Evolutionary conservation across 2,797 vertebrate species (phyloP).

Genomic region (Microctenopoma lineatum): DNA sequence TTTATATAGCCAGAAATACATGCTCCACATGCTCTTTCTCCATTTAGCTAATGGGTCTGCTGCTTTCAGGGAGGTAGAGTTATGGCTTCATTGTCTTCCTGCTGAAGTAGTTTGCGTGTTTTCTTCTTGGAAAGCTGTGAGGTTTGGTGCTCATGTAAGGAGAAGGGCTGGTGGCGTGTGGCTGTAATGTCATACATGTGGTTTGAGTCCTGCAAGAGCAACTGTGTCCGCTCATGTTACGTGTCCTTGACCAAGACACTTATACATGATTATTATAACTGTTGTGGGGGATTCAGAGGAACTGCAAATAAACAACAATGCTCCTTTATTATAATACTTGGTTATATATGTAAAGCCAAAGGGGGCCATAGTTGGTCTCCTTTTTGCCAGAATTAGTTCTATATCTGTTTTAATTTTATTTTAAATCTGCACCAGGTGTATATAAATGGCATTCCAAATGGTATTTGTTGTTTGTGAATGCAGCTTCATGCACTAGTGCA

Average conservation of each 20-base stretch:
- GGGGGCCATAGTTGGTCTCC: neutral
- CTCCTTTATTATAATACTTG: neutral
- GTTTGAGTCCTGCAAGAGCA: slow-evolving; percentile 14
- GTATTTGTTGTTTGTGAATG: neutral
- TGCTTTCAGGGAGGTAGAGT: slow-evolving; percentile 75
- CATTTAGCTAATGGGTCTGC: slow-evolving; percentile 91
- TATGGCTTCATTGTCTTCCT: slow-evolving; percentile 64
- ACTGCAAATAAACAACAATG: neutral
- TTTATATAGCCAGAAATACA: slow-evolving; percentile 62
- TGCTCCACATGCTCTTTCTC: slow-evolving; percentile 74
- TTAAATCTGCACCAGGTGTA: too few relatives aligned
- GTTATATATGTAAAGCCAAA: neutral
- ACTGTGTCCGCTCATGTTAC: neutral
- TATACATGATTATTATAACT: neutral
- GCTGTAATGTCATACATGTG: slow-evolving; percentile 11
- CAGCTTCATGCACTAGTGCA: neutral
- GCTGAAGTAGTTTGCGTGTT: slow-evolving; percentile 52
- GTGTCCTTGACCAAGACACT: neutral
- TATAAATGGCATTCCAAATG: neutral
- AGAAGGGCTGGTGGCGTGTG: slow-evolving; percentile 2
- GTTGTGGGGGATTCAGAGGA: neutral
- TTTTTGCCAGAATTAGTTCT: neutral
- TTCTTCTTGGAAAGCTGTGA: slow-evolving; percentile 45
- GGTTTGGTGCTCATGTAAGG: slow-evolving; percentile 21
- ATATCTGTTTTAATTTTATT: neutral